Conservation (phyloP, 1,140 invertebrate species). For the Lordiphosa clarofinis region DNA sequence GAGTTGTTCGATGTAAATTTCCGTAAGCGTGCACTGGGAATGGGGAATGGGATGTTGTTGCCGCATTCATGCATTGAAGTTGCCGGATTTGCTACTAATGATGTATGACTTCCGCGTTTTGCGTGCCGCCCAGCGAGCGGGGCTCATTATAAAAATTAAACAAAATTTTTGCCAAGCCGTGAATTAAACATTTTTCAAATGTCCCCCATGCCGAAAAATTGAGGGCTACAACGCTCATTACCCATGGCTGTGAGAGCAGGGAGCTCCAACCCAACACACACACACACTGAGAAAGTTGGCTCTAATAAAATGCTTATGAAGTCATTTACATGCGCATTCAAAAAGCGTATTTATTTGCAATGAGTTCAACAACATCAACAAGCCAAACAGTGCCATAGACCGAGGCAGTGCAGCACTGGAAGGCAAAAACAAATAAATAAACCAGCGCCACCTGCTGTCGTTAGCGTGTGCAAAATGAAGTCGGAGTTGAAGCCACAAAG, state of each 20-base stretch:
- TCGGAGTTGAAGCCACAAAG: constrained; percentile 11
- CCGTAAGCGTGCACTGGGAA: constrained; percentile 29
- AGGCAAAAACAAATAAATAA: constrained; percentile 62
- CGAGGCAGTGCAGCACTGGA: constrained; percentile 2
- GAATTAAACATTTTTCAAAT: constrained; percentile 17
- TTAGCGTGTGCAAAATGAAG: constrained; percentile 51
- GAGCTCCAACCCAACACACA: constrained; percentile 9
- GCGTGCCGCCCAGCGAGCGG: constrained; percentile 25
- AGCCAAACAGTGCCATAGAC: constrained; percentile 24
- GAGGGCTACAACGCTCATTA: constrained; percentile 13
- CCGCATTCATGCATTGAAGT: constrained; percentile 40
- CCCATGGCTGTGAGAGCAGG: background rate
- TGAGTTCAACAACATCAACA: constrained; percentile 77
- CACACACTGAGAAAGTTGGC: constrained; percentile 29
- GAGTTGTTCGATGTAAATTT: constrained; percentile 53
- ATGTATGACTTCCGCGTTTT: constrained; percentile 67
- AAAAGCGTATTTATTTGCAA: constrained; percentile 77
- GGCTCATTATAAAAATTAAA: constrained; percentile 75
- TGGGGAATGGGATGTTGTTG: constrained; percentile 8
- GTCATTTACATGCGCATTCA: constrained; percentile 77
- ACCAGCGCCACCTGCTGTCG: constrained; percentile 72
- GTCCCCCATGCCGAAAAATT: constrained; percentile 13
- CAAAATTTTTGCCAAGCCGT: constrained; percentile 23
- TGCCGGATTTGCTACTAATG: constrained; percentile 74
- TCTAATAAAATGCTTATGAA: constrained; percentile 77